Evolutionary conservation across 1,140 invertebrate genomes (phyloP).

Genomic region (Leptinotarsa defecta): DNA sequence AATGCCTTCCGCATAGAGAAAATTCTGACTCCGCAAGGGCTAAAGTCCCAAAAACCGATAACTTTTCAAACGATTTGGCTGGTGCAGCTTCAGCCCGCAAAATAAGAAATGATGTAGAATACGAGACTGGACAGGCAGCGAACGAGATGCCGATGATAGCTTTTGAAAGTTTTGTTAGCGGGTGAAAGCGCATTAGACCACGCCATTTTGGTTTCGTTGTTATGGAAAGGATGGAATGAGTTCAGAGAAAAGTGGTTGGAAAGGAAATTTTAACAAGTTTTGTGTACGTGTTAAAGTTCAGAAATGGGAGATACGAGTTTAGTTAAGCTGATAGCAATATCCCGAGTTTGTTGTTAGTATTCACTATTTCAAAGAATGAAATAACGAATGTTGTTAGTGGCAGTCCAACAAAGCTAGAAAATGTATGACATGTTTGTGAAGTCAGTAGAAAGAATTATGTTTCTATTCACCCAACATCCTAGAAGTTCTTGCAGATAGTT

Average conservation of each 20-base stretch:
- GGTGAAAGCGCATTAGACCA: slow-evolving; percentile 38
- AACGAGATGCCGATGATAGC: slow-evolving; percentile 36
- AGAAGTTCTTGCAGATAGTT: no score
- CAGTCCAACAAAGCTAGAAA: no score
- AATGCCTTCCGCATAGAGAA: slow-evolving; percentile 11
- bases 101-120: slow-evolving; percentile 33
- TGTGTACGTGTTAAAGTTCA: slow-evolving; percentile 1
- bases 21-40: slow-evolving; percentile 14
- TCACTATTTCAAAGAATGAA: no score
- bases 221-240: slow-evolving; percentile 36
- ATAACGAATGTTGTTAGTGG: no score
- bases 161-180: slow-evolving; percentile 43
- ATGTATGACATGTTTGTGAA: no score
- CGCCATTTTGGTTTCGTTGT: slow-evolving; percentile 35
- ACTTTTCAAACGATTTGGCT: slow-evolving; percentile 3
- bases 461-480: no score
- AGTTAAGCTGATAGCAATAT: no score
- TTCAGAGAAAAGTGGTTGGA: slow-evolving; percentile 31
- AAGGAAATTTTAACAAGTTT: slow-evolving; percentile 20
- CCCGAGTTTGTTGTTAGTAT: no score
- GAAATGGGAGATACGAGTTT: background rate
- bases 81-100: slow-evolving; percentile 7
- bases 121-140: slow-evolving; percentile 34
- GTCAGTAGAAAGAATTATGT: no score
- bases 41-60: slow-evolving; percentile 7